Evolutionary conservation across 2,888 invertebrate genomes (phyloP).

Genomic region (Rhaphigaster nebulosa): DNA sequence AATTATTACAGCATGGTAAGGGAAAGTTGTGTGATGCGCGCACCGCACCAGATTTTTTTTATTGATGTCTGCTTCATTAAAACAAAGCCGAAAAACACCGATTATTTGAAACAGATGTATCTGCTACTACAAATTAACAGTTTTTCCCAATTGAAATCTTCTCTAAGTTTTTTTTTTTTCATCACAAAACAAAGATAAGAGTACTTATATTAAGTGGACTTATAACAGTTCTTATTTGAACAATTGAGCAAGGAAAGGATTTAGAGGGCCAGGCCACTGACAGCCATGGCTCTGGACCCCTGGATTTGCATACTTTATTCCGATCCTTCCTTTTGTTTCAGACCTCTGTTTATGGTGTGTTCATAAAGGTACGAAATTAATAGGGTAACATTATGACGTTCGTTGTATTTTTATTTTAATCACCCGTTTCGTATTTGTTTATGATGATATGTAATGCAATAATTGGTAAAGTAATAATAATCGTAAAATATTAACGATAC

Average conservation of each 20-base stretch:
- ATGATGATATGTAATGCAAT: background rate
- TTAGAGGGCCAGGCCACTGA: background rate
- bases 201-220: too few species aligned
- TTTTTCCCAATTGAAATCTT: too few species aligned
- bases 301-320: constrained; percentile 9
- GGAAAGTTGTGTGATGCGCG: too few species aligned
- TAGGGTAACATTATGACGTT: background rate
- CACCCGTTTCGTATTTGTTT: background rate
- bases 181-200: background rate
- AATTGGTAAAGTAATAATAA: too few species aligned
- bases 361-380: constrained; percentile 5
- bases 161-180: too few species aligned
- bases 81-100: too few species aligned
- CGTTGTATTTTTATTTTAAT: background rate
- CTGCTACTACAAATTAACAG: too few species aligned
- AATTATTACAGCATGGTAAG: too few species aligned
- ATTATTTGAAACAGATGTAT: too few species aligned
- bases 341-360: background rate
- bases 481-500: background rate
- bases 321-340: background rate
- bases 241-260: background rate
- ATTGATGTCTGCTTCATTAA: too few species aligned
- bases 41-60: too few species aligned
- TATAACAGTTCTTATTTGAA: constrained; percentile 11
- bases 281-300: background rate